Evolutionary conservation across 2,888 invertebrate species (phyloP).

Genomic region (Dermolepida albohirtum): DNA sequence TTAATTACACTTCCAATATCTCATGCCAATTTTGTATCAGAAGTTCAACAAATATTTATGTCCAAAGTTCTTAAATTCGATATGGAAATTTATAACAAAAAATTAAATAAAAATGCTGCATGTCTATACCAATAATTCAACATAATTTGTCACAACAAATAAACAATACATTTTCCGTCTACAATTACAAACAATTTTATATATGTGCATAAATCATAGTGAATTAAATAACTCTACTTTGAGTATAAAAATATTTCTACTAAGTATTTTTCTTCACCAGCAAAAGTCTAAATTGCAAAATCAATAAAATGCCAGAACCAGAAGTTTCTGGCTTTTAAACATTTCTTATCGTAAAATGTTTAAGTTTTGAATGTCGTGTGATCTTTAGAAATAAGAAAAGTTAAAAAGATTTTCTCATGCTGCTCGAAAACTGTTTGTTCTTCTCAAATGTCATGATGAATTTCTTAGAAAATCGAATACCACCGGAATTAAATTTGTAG

Average conservation of each 20-base stretch:
- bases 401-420: slow-evolving; percentile 14
- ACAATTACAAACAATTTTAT: no score
- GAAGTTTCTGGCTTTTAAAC: slow-evolving; percentile 1
- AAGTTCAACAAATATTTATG: no score
- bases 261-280: neutral
- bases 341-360: slow-evolving; percentile 8
- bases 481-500: slow-evolving; percentile 22
- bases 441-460: slow-evolving; percentile 24
- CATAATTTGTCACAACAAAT: no score
- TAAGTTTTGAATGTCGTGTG: slow-evolving; percentile 26
- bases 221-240: neutral
- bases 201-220: no score
- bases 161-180: no score
- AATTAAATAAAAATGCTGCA: no score
- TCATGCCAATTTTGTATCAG: no score
- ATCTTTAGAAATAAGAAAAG: slow-evolving; percentile 14
- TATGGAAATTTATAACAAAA: no score
- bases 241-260: neutral
- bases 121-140: no score
- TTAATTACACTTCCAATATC: no score
- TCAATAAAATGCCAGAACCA: slow-evolving; percentile 29
- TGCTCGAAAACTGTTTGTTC: slow-evolving; percentile 13
- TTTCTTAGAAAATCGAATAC: slow-evolving; percentile 10
- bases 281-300: slow-evolving; percentile 25
- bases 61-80: no score